Evolutionary conservation across 2,888 invertebrate genomes (phyloP).

Genomic region (Apodemia mormo): DNA sequence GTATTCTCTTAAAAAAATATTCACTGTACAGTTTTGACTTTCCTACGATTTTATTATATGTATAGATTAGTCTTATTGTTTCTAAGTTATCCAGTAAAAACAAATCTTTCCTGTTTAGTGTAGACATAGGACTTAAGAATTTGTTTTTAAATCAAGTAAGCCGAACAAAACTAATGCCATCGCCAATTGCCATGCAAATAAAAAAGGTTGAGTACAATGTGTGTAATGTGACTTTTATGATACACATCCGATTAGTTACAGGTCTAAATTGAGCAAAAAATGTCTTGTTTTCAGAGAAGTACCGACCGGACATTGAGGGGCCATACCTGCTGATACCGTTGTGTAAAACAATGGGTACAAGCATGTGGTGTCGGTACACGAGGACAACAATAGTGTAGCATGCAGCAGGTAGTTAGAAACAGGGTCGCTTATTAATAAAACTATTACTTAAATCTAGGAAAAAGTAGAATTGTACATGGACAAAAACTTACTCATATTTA

Average conservation of each 20-base stretch:
- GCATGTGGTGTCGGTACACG: not conserved
- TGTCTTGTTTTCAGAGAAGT: not conserved
- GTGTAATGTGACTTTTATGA: constrained; percentile 13
- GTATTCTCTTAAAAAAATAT: no score
- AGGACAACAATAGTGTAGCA: not conserved
- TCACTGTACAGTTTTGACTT: no score
- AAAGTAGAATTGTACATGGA: not conserved
- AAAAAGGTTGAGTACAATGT: not conserved
- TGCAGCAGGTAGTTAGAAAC: not conserved
- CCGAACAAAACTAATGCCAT: not conserved
- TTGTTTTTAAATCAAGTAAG: not conserved
- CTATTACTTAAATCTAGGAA: not conserved
- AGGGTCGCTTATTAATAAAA: not conserved
- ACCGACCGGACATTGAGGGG: not conserved
- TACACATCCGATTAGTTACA: constrained; percentile 12
- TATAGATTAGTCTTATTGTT: no score
- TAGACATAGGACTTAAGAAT: not conserved
- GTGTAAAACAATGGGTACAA: not conserved
- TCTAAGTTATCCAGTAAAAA: no score
- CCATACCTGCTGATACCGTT: constrained; percentile 9
- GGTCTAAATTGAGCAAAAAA: not conserved
- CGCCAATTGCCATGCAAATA: not conserved
- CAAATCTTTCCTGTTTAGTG: no score
- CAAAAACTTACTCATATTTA: no score
- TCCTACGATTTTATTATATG: no score